Conservation (phyloP, 2,797 vertebrate species). For the Miichthys miiuy region DNA sequence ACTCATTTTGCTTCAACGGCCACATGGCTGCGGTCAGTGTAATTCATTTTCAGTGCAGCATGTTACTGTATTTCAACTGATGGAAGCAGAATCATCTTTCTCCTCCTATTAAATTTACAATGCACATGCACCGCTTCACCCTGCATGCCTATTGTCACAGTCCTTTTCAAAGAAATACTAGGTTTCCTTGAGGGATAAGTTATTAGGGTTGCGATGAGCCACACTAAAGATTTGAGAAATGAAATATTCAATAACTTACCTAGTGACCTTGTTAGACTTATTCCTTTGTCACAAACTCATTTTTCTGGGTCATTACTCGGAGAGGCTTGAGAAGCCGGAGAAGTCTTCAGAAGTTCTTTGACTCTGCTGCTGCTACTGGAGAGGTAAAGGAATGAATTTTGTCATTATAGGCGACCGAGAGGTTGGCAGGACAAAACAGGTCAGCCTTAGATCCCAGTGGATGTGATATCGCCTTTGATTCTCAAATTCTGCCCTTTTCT, state of each 20-base stretch:
- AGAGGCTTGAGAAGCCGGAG: slow-evolving; percentile 10
- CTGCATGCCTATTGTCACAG: neutral
- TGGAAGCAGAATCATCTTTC: neutral
- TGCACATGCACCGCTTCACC: neutral
- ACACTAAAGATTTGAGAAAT: neutral
- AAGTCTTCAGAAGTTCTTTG: slow-evolving; percentile 29
- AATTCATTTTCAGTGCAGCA: slow-evolving; percentile 7
- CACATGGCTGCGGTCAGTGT: neutral
- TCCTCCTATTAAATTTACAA: slow-evolving; percentile 6
- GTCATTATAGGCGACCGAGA: slow-evolving; percentile 43
- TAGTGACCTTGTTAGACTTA: slow-evolving; percentile 21
- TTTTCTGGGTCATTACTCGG: slow-evolving; percentile 36
- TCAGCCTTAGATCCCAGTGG: slow-evolving; percentile 23
- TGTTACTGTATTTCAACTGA: slow-evolving; percentile 8
- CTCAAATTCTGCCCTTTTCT: slow-evolving; percentile 7
- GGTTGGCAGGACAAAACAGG: slow-evolving; percentile 23
- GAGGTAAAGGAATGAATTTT: slow-evolving; percentile 23
- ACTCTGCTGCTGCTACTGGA: slow-evolving; percentile 22
- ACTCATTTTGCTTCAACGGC: neutral
- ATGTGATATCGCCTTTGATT: slow-evolving; percentile 28
- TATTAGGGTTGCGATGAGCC: neutral
- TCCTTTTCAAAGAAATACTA: neutral
- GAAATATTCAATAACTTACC: slow-evolving; percentile 32
- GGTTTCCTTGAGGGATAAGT: slow-evolving; percentile 1
- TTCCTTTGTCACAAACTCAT: slow-evolving; percentile 32